Evolutionary conservation across 2,113 vertebrate species (phyloP).

Genomic region (Xiphorhynchus elegans): DNA sequence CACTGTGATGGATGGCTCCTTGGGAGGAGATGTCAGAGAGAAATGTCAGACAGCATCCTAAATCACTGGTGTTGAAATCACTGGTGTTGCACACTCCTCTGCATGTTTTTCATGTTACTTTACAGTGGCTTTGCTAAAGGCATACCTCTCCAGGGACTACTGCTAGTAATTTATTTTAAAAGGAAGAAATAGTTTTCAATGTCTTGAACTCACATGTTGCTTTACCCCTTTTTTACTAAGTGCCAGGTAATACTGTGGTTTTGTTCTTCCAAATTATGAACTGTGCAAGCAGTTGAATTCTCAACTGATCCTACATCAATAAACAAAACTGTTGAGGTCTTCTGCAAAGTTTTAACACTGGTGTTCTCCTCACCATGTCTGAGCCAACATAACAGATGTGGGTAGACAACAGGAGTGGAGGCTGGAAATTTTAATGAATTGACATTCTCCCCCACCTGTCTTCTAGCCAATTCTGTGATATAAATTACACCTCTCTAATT

Average conservation of each 20-base stretch:
- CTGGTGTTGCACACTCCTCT: background rate
- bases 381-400: conserved; percentile 26
- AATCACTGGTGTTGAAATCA: background rate
- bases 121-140: background rate
- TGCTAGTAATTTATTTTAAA: background rate
- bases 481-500: background rate
- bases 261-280: background rate
- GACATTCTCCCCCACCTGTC: background rate
- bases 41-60: conserved; percentile 20
- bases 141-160: background rate
- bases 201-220: background rate
- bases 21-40: background rate
- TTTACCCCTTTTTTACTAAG: background rate
- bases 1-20: background rate
- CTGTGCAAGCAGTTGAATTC: background rate
- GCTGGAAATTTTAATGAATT: conserved; percentile 8
- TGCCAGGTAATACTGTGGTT: background rate
- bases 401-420: background rate
- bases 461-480: background rate
- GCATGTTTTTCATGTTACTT: conserved; percentile 1
- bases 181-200: background rate
- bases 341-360: background rate
- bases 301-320: background rate
- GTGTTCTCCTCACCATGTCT: background rate
- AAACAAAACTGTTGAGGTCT: background rate